Percentiles rank a stretch among this genome's conserved stretches.
Conservation (phyloP, 2,888 invertebrate species). For the Trichopria drosophilae region DNA sequence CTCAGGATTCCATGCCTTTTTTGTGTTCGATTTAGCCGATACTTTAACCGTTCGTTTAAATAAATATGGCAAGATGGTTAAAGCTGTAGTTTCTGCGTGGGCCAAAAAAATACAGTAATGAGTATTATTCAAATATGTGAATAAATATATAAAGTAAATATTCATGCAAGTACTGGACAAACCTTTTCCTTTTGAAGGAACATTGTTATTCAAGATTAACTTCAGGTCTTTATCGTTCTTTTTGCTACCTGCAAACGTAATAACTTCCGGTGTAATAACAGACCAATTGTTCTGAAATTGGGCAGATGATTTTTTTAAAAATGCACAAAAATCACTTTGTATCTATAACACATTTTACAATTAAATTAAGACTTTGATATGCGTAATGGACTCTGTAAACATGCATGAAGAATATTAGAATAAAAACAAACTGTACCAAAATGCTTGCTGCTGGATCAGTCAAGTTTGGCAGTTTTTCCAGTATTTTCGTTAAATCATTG, state of each 20-base stretch:
- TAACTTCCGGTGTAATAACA: neutral
- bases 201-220: conserved; percentile 1
- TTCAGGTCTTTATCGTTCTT: conserved; percentile 13
- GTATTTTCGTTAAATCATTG: conserved; percentile 9
- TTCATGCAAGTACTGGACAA: too few species aligned
- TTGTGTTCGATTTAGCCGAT: conserved; percentile 11
- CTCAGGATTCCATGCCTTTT: conserved; percentile 23
- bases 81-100: too few species aligned
- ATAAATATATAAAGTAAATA: too few species aligned
- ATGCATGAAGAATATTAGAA: too few species aligned
- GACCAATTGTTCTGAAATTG: conserved; percentile 14
- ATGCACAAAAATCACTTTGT: conserved; percentile 7
- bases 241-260: neutral
- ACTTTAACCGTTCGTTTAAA: conserved; percentile 14
- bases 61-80: conserved; percentile 20
- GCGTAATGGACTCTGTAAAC: too few species aligned
- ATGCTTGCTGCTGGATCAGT: conserved; percentile 14
- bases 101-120: too few species aligned
- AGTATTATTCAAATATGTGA: too few species aligned
- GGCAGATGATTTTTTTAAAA: neutral
- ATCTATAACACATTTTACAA: too few species aligned
- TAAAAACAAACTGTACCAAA: conserved; percentile 5
- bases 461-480: conserved; percentile 13
- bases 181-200: too few species aligned
- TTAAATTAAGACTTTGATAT: too few species aligned